Base-by-base conservation (phyloP, 2,113 vertebrate species). In the Pelobates fuscus region DNA sequence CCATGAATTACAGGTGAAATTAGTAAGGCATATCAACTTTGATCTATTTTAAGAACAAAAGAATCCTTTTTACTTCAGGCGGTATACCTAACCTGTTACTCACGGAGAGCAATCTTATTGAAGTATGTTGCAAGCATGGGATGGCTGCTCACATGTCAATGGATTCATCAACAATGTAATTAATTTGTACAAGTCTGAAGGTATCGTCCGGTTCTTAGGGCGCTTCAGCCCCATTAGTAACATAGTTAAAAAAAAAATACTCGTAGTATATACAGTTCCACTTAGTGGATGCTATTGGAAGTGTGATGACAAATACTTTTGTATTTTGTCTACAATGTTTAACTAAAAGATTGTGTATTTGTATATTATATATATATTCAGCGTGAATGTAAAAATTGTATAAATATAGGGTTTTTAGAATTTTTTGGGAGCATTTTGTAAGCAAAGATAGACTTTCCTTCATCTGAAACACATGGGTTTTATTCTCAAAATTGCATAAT, bases 31-130 rank as follows among this genome's bases (percentile, higher is more conserved):
- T 24, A 68, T 52, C 20, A 30, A 61, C 73, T 76, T 76, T 76
- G 61, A 76, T 76, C 73, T 76, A 76, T 68, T 52, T 76, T 68
- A 60, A 68, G 73, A n/a, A 52, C 57, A 76, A 76, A 61, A 54
- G 41, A 61, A 67, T 75, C 43, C 32, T 67, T 30, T 14, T 58
- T 46, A 14, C 72, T 65, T 25, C 37, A 21, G 72, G 72, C 54
- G 25, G n/a, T 75, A 67, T 67, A 67, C 72, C 54, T 76, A n/a
- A 61, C 15, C 26, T 25, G 59, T 67, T 61, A 76, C 55, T 76
- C 73, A 76, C 59, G 67, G 24, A 57, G n/a, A 55, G 32, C 71
- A 74, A 63, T 18, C 14, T 67, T 23, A 29, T 67, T 75, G 63
- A 75, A 75, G 72, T 67, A 54, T 60, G 41, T 59, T 32, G 32